Percentiles rank a stretch among this genome's conserved stretches.
Conservation (phyloP, 1,140 invertebrate species). For the Riptortus pedestris region DNA sequence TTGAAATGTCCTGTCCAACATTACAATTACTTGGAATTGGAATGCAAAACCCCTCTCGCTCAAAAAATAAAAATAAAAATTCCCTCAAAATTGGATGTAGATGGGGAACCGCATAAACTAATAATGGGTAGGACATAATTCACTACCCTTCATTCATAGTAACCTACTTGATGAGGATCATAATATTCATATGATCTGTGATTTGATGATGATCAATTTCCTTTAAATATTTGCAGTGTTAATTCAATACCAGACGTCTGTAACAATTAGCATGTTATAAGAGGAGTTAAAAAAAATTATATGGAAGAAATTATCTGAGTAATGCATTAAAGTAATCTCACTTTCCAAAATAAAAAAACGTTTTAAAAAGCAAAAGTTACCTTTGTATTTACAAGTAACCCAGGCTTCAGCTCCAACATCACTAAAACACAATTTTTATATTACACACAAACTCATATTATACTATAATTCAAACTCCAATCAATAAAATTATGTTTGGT, state of each 20-base stretch:
- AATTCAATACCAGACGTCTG: background rate
- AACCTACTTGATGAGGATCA: too few species aligned
- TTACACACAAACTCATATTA: background rate
- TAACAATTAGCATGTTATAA: background rate
- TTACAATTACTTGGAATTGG: too few species aligned
- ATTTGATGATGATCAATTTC: background rate
- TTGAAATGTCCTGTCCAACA: too few species aligned
- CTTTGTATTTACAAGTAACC: constrained; percentile 30
- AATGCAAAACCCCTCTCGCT: too few species aligned
- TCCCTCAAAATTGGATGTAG: too few species aligned
- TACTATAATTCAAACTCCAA: background rate
- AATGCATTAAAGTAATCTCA: background rate
- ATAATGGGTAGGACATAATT: too few species aligned
- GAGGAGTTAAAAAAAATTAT: background rate
- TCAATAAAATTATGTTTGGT: background rate
- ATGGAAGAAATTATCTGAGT: background rate
- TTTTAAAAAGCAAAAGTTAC: constrained; percentile 20
- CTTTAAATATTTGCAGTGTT: background rate
- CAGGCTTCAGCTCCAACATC: constrained; percentile 28
- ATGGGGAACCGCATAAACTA: too few species aligned
- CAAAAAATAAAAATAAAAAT: too few species aligned
- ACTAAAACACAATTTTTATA: constrained; percentile 27
- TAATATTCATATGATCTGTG: too few species aligned
- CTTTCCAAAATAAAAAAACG: background rate
- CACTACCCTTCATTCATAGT: too few species aligned